Evolutionary conservation across 2,113 vertebrate species (phyloP).

Genomic region (Oryzias curvinotus): DNA sequence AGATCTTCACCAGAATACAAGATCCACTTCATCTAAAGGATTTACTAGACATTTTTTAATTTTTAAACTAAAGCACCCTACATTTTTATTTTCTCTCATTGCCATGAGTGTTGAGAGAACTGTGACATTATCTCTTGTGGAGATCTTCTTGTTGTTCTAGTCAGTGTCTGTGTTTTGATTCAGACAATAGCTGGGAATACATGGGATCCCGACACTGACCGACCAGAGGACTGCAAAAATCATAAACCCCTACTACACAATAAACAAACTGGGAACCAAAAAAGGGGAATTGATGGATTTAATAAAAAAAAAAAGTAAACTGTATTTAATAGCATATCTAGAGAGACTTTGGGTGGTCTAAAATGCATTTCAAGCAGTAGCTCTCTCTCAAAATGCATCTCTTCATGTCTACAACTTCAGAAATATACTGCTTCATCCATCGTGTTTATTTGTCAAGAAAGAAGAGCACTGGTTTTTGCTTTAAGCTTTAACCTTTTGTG

Average conservation of each 20-base stretch:
- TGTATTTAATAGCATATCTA: constrained; percentile 3
- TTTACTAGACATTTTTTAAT: constrained; percentile 34
- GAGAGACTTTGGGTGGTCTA: not conserved
- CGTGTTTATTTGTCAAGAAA: constrained; percentile 11
- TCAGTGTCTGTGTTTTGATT: constrained; percentile 78
- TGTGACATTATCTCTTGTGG: constrained; percentile 66
- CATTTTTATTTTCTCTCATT: constrained; percentile 49
- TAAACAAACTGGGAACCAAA: constrained; percentile 35
- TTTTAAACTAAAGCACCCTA: constrained; percentile 43
- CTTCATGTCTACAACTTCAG: constrained; percentile 13
- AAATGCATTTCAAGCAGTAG: constrained; percentile 7
- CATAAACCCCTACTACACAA: constrained; percentile 47
- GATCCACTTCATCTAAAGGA: constrained; percentile 5
- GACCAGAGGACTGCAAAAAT: constrained; percentile 66
- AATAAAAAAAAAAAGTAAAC: not conserved
- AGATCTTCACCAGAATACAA: not conserved
- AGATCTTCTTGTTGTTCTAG: constrained; percentile 70
- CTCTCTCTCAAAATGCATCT: not conserved
- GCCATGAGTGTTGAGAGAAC: constrained; percentile 61
- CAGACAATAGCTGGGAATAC: constrained; percentile 67
- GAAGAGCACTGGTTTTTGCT: constrained; percentile 16
- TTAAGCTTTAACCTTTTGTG: constrained; percentile 32
- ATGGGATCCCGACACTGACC: constrained; percentile 63
- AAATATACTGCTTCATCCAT: constrained; percentile 28
- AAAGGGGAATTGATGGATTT: constrained; percentile 24